A percentile compares a stretch with the other conserved stretches of the same genome.
Conservation (phyloP, 2,113 vertebrate species). For the Aptenodytes forsteri region DNA sequence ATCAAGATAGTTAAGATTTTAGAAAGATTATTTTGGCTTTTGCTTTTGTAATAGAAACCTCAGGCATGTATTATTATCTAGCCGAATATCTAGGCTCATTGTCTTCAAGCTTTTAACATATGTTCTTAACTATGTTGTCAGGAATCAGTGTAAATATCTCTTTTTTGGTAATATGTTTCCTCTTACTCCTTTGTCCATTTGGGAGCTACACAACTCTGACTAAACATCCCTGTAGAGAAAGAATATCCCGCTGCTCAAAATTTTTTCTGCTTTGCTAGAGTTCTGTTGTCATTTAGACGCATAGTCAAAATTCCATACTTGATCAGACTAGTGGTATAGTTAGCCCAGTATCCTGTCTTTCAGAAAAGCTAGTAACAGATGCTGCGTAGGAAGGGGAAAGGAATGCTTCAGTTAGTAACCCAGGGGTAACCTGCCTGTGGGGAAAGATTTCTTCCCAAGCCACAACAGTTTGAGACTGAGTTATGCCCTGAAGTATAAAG, state of each 20-base stretch:
- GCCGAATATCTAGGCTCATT: not conserved
- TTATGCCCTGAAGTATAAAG: not conserved
- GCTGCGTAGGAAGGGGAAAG: not conserved
- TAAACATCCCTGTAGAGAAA: not conserved
- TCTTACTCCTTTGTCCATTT: not conserved
- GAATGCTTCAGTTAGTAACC: not conserved
- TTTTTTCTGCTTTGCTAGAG: not conserved
- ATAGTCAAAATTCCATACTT: not conserved
- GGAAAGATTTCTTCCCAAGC: not conserved
- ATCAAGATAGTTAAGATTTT: not conserved
- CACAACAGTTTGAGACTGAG: not conserved
- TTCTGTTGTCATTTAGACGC: not conserved
- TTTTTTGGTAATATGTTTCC: not conserved
- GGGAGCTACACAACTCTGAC: not conserved
- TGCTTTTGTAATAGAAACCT: not conserved
- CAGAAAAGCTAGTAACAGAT: not conserved
- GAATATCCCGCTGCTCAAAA: not conserved
- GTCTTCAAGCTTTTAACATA: not conserved
- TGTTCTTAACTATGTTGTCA: not conserved
- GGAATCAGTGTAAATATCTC: not conserved
- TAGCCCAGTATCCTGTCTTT: not conserved
- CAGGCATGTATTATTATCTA: not conserved
- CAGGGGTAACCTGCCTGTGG: not conserved
- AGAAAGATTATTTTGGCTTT: not conserved
- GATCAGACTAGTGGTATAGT: not conserved